Base-by-base conservation (phyloP, 2,797 vertebrate species). In the Squalus acanthias region DNA sequence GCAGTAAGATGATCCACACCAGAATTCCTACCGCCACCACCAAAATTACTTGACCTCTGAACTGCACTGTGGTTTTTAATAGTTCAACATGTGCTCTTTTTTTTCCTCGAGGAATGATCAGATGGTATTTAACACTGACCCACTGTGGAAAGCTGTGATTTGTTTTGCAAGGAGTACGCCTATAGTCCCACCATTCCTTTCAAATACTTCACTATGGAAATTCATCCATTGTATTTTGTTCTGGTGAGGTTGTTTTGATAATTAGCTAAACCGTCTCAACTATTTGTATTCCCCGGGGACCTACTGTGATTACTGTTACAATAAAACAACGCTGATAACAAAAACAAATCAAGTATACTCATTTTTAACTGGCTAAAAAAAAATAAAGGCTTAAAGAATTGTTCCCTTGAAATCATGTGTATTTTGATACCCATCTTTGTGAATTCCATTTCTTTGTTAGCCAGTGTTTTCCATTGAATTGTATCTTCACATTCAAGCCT, bases 211-310 rank as follows among this genome's bases (percentile, higher is more conserved):
- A 8, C 33, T n/a, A 33, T 20, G 63, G 89, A 92, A 60, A 65
- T 92, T n/a, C 60, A 92, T 65, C 89, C 89, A 65, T 65, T 65
- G 89, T 92, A 65, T 65, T 92, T 65, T 65, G 1, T n/a, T 92
- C 60, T 92, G 12, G 57, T 92, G 57, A 33, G 57, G 10, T 92
- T 92, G 89, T 65, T 65, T 65, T 92, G 53, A 92, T 63, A 92
- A 92, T 92, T 92, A 92, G 12, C n/a, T n/a, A 60, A 92, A 92
- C 53, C 57, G 26, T 92, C 89, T 92, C 29, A 22, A 85, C 82
- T 85, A 85, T 50, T 85, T 85, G 82, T 50, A 46, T 85, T 50
- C 46, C 39, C 46, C 17, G 39, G 46, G 46, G 82, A 85, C 82
- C 24, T 85, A 85, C 20, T 85, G 82, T 24, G 82, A 85, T 85